These are phyloP conservation scores for Trachymyrmex cornetzi DNA, from an alignment of 1,140 invertebrate species.

Conservation along the genomic window DNA sequence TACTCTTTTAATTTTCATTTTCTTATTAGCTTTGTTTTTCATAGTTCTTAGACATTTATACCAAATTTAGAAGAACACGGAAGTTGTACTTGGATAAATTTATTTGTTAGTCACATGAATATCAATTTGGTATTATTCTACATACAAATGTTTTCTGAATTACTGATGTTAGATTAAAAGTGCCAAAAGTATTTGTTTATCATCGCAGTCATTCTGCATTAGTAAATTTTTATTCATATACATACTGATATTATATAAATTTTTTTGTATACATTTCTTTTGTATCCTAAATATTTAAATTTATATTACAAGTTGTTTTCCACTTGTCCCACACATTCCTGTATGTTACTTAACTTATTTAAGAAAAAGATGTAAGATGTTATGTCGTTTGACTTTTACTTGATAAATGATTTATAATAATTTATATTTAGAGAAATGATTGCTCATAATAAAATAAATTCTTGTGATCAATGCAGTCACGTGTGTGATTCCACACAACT, in stretches of 20 bases:
- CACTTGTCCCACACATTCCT: slow-evolving; percentile 78
- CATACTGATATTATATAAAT: slow-evolving; percentile 60
- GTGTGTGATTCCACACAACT: not conserved
- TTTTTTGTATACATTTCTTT: slow-evolving; percentile 53
- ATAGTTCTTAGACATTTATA: too few relatives aligned
- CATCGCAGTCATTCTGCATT: slow-evolving; percentile 20
- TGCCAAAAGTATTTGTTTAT: slow-evolving; percentile 53
- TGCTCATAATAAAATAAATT: slow-evolving; percentile 57
- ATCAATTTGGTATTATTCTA: slow-evolving; percentile 24
- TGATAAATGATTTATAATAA: slow-evolving; percentile 29
- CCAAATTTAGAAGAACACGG: too few relatives aligned
- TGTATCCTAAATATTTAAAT: slow-evolving; percentile 40
- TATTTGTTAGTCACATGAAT: slow-evolving; percentile 9
- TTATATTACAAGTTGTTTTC: slow-evolving; percentile 65
- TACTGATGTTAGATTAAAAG: slow-evolving; percentile 33
- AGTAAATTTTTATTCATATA: slow-evolving; percentile 37
- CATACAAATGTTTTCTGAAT: slow-evolving; percentile 45
- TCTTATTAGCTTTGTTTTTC: too few relatives aligned
- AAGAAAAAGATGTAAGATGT: slow-evolving; percentile 72
- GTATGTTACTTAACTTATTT: slow-evolving; percentile 75
- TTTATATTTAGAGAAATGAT: slow-evolving; percentile 60
- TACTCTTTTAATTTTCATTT: too few relatives aligned
- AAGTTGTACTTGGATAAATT: too few relatives aligned
- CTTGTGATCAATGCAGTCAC: slow-evolving; percentile 33
- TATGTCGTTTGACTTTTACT: slow-evolving; percentile 33